Evolutionary conservation across 2,888 invertebrate species (phyloP).

Genomic region (Iphiclides podalirius): DNA sequence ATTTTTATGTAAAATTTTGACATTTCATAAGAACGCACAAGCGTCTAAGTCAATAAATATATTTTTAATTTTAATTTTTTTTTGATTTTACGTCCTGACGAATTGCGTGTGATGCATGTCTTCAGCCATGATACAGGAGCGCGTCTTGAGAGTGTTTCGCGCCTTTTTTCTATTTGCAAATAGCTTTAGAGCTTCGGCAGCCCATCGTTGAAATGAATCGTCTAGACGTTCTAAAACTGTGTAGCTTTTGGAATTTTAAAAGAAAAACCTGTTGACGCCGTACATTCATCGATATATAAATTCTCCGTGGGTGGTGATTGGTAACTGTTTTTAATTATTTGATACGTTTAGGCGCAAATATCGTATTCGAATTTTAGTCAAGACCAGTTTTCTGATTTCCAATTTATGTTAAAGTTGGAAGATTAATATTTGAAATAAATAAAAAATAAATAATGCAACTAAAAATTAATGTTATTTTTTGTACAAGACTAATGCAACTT

Average conservation of each 20-base stretch:
- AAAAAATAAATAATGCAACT: too few species aligned
- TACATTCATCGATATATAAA: slow-evolving; percentile 7
- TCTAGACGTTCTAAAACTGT: slow-evolving; percentile 24
- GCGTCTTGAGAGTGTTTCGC: slow-evolving; percentile 27
- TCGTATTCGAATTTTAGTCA: background rate
- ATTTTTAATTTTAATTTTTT: too few species aligned
- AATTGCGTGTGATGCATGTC: slow-evolving; percentile 25
- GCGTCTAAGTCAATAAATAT: too few species aligned
- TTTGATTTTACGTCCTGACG: too few species aligned
- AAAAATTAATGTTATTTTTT: too few species aligned
- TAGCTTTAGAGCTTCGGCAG: slow-evolving; percentile 19
- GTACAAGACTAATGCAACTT: too few species aligned
- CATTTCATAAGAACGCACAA: too few species aligned
- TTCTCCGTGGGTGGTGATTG: background rate
- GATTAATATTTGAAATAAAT: too few species aligned
- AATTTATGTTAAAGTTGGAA: background rate
- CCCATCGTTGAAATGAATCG: slow-evolving; percentile 14
- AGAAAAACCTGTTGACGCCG: background rate
- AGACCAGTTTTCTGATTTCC: background rate
- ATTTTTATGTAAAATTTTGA: too few species aligned
- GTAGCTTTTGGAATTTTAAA: slow-evolving; percentile 12
- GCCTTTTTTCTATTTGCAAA: slow-evolving; percentile 28
- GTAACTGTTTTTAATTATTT: background rate
- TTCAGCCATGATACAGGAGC: slow-evolving; percentile 29
- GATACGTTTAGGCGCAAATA: background rate